Percentiles rank a stretch among this genome's conserved stretches.
Evolutionary conservation across 2,888 invertebrate genomes (phyloP).

Genomic region (Clepsis dumicolana): DNA sequence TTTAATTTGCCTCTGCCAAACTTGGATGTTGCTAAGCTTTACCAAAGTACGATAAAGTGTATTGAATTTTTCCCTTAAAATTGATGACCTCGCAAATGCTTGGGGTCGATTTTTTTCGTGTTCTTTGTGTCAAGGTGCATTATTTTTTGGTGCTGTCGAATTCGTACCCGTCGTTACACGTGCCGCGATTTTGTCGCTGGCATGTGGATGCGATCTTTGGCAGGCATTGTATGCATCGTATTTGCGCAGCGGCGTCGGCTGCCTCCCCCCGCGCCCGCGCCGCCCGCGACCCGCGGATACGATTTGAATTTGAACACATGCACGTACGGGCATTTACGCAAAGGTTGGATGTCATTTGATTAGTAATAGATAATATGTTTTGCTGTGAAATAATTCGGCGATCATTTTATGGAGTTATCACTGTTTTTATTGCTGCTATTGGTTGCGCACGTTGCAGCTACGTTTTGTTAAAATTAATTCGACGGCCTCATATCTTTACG

Average conservation of each 20-base stretch:
- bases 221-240: slow-evolving; percentile 83
- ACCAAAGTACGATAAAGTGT: not conserved
- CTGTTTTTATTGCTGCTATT: not conserved
- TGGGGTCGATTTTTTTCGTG: not conserved
- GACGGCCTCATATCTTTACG: not conserved
- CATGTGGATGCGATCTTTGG: slow-evolving; percentile 77
- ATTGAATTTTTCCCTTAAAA: not conserved
- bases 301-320: slow-evolving; percentile 58
- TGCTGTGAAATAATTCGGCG: not conserved
- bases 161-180: slow-evolving; percentile 82
- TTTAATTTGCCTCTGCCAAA: not conserved
- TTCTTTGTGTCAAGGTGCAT: slow-evolving; percentile 49
- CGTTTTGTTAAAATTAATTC: not conserved
- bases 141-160: slow-evolving; percentile 49
- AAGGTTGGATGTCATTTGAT: slow-evolving; percentile 47
- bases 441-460: not conserved
- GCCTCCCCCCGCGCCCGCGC: slow-evolving; percentile 47
- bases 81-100: not conserved
- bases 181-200: slow-evolving; percentile 77
- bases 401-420: not conserved
- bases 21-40: not conserved
- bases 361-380: slow-evolving; percentile 40
- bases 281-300: slow-evolving; percentile 47
- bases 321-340: slow-evolving; percentile 58
- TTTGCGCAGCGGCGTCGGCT: slow-evolving; percentile 69